Conservation (phyloP, 2,113 vertebrate genomes). For the Ageneiosus marmoratus region DNA sequence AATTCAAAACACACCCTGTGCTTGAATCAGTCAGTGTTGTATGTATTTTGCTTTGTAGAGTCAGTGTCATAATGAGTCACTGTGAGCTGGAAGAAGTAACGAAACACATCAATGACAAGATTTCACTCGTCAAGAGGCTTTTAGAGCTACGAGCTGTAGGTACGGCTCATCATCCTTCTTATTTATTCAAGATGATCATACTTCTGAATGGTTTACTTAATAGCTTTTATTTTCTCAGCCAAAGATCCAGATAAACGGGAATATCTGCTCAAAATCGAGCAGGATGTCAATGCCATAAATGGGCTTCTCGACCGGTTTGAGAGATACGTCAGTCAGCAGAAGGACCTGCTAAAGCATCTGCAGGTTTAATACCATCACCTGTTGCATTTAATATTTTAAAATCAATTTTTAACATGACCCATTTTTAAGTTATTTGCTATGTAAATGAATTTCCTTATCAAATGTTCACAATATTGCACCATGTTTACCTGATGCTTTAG, state of each 20-base stretch:
- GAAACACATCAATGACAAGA: constrained; percentile 61
- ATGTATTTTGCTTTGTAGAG: constrained; percentile 42
- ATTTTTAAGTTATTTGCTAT: too few species aligned
- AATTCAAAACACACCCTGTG: background rate
- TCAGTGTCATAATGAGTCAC: constrained; percentile 55
- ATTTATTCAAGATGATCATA: background rate
- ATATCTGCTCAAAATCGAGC: constrained; percentile 62
- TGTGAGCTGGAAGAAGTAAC: constrained; percentile 65
- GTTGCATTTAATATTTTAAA: background rate
- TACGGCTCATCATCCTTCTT: constrained; percentile 43
- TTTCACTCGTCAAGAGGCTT: constrained; percentile 60
- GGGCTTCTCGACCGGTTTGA: constrained; percentile 69
- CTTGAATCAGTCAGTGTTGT: background rate
- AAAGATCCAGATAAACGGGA: constrained; percentile 62
- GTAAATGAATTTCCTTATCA: background rate
- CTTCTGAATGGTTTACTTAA: background rate
- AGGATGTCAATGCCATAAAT: constrained; percentile 61
- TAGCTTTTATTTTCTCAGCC: constrained; percentile 52
- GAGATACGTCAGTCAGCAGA: constrained; percentile 59
- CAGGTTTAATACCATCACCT: constrained; percentile 59
- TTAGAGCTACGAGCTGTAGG: constrained; percentile 67
- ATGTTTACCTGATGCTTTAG: background rate
- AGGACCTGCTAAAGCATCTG: constrained; percentile 61
- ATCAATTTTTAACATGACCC: background rate
- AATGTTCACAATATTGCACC: too few species aligned